Evolutionary conservation across 2,888 invertebrate species (phyloP), one percentile per base, ranked within the genome.

Genomic region (Gonocerus acuteangulatus): DNA sequence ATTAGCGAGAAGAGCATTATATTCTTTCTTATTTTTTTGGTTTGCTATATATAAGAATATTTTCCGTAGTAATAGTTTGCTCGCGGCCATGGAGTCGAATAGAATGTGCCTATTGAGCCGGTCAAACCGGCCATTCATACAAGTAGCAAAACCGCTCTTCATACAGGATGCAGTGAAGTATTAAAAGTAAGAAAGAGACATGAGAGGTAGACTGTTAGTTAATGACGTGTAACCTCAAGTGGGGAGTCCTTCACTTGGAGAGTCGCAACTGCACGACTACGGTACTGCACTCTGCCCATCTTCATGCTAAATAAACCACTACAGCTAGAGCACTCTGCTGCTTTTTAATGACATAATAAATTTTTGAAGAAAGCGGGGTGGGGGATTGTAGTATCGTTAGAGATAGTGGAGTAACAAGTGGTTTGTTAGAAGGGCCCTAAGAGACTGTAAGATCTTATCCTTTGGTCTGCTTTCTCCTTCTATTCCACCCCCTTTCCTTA

Each of bases 161-260:
- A 27, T 27, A 27, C 27, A 27, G n/a, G n/a, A n/a, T n/a, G n/a
- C 27, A 6, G 27, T 9, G 9, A 6, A 27, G 27, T 6, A 9
- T 4, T 27, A 27, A 27, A 27, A 27, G 27, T 6, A 39, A 13
- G 7, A 39, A 39, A 15, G 39, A 39, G 39, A n/a, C n/a, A 15
- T n/a, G 15, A 39, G 39, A 39, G 39, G 15, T 27, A 27, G 27
- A 6, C n/a, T 39, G n/a, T 39, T n/a, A 39, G n/a, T 15, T 39
- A 39, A 39, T 39, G 39, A 39, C 15, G 39, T 39, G 39, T 39
- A 39, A 39, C 39, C 39, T 39, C 39, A 39, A 39, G 39, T 39
- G n/a, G n/a, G n/a, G 7, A 11, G 39, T n/a, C 39, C 39, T 39
- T 15, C 7, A 39, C n/a, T 6, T 39, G 39, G 39, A 39, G 39